Evolutionary conservation across 2,797 vertebrate species (phyloP).

Genomic region (Epinephelus awoara): DNA sequence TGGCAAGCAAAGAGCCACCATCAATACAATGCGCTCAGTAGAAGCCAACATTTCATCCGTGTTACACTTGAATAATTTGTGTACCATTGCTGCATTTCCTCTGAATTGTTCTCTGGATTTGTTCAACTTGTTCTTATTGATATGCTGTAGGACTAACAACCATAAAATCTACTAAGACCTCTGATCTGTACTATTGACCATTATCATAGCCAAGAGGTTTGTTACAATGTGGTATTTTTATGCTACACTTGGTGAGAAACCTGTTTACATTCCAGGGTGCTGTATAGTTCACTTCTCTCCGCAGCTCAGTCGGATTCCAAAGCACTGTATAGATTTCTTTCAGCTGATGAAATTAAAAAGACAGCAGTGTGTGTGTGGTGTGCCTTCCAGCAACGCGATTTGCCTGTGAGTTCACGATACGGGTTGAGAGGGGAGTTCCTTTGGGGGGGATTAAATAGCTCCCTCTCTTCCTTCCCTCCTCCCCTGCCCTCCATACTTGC

Average conservation of each 20-base stretch:
- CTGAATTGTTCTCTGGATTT: constrained; percentile 73
- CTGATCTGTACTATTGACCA: constrained; percentile 86
- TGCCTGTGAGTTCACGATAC: constrained; percentile 90
- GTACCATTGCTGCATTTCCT: constrained; percentile 59
- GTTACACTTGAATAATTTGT: constrained; percentile 67
- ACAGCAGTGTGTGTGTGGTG: constrained; percentile 88
- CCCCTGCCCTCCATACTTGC: constrained; percentile 80
- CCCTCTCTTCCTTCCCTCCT: constrained; percentile 84
- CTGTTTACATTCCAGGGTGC: constrained; percentile 86
- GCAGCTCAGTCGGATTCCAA: constrained; percentile 80
- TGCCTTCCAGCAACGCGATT: constrained; percentile 87
- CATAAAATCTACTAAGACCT: constrained; percentile 81
- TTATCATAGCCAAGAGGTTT: constrained; percentile 84
- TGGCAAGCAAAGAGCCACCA: constrained; percentile 46
- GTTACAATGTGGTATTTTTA: constrained; percentile 79
- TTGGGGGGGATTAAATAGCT: constrained; percentile 90
- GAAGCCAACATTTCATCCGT: constrained; percentile 52
- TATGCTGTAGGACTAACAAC: constrained; percentile 81
- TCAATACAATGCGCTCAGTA: constrained; percentile 44
- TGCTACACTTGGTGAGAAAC: constrained; percentile 82
- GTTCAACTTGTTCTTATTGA: constrained; percentile 80
- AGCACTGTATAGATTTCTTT: constrained; percentile 89
- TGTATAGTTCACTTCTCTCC: constrained; percentile 82
- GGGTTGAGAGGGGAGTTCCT: constrained; percentile 91
- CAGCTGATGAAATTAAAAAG: constrained; percentile 91